These are phyloP conservation scores for Chiridota heheva DNA, from an alignment of 35 echinoderm and acorn worm genomes.

Conservation along the genomic window DNA sequence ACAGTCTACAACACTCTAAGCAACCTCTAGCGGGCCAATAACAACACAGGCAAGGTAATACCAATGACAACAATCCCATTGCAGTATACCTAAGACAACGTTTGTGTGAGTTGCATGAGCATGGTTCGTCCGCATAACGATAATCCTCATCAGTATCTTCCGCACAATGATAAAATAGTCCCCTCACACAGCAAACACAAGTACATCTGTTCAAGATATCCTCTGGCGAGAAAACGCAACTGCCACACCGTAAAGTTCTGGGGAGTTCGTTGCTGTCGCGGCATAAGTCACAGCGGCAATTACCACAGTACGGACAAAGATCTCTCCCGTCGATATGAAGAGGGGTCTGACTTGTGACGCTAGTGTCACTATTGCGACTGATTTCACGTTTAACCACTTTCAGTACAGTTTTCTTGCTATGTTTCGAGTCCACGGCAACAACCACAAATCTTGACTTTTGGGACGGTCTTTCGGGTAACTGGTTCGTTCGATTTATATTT, in stretches of 20 bases:
- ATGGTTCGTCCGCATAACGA: slow-evolving; percentile 69
- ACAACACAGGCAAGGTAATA: slow-evolving; percentile 77
- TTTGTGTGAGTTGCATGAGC: slow-evolving; percentile 69
- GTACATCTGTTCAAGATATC: slow-evolving; percentile 69
- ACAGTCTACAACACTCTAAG: slow-evolving; percentile 54
- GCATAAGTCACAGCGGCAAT: slow-evolving; percentile 76
- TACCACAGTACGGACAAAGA: slow-evolving; percentile 63
- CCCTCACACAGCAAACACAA: slow-evolving; percentile 75
- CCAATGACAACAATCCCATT: slow-evolving; percentile 70
- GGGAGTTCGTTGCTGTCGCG: slow-evolving; percentile 61
- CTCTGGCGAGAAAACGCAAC: slow-evolving; percentile 73
- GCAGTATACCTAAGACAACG: slow-evolving; percentile 71
- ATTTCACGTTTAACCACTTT: slow-evolving; percentile 76
- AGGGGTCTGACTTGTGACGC: slow-evolving; percentile 48
- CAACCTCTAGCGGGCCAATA: slow-evolving; percentile 67
- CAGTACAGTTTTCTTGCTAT: slow-evolving; percentile 69
- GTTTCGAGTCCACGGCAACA: slow-evolving; percentile 37
- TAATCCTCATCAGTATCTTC: slow-evolving; percentile 71
- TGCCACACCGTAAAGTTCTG: slow-evolving; percentile 50
- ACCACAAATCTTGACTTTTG: slow-evolving; percentile 40
- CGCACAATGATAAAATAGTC: slow-evolving; percentile 84
- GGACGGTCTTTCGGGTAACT: background rate
- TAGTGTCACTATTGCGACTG: slow-evolving; percentile 56
- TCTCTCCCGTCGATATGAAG: slow-evolving; percentile 68
- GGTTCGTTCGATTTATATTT: no score